Evolutionary conservation across 1,140 invertebrate species (phyloP), one percentile per base, ranked within the genome.

Genomic region (Aradophagus sp.): DNA sequence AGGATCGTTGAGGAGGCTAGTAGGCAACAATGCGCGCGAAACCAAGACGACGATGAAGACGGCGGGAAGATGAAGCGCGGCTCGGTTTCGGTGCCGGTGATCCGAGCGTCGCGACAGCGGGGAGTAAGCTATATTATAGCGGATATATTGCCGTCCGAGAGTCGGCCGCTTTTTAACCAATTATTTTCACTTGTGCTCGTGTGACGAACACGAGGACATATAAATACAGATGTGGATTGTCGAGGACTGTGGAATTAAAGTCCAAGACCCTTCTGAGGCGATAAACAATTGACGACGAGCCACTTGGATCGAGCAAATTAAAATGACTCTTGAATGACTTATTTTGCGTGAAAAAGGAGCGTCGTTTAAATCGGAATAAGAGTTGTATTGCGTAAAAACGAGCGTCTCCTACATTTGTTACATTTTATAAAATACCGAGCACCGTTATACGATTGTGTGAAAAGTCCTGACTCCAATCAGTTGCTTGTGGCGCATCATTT

Each of bases 101-200:
- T 83, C 81, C 83, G 81, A 83, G 76, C 80, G 78, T 81, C 79
- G 77, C 80, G 81, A 81, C 81, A 82, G 82, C 81, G 77, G 83
- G 80, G 82, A 83, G 80, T 85, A 84, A 85, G 83, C 81, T 81
- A n/a, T n/a, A n/a, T n/a, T n/a, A n/a, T n/a, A n/a, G n/a, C n/a
- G 81, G 76, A 84, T 84, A 84, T 84, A 85, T 85, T 82, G 77
- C 82, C 73, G 76, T 67, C 70, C 76, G 77, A 81, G 80, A 82
- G 80, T 75, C 73, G 69, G 79, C 79, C 79, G 78, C n/a, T 84
- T 84, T 85, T 84, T 81, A 82, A 85, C 80, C 80, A 84, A 85
- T 84, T 84, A 84, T 85, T 85, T 84, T 80, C 83, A 84, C 81
- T 84, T 84, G 83, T 84, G 80, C 80, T 78, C 80, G 80, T 76